A percentile compares a stretch with the other conserved stretches of the same genome.
phyloP scores from a whole-genome alignment of 2,888 invertebrate species.

The Carabus problematicus region DNA sequence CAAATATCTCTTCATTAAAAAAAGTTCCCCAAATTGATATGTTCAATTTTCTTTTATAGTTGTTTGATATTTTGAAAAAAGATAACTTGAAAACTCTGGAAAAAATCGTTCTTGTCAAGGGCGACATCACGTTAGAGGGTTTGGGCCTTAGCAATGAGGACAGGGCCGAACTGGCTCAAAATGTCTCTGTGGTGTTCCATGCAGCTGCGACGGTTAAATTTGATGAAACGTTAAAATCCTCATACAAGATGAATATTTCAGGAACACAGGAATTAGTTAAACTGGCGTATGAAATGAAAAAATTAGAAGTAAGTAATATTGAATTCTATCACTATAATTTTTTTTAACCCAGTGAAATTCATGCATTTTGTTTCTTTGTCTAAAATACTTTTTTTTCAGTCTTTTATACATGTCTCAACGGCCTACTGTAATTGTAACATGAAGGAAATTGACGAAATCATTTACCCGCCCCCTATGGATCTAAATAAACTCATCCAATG shows the following conservation, averaged over 20 bases:
- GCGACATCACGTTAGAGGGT: slow-evolving; percentile 67
- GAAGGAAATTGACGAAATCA: slow-evolving; percentile 65
- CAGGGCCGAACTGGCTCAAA: slow-evolving; percentile 62
- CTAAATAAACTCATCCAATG: slow-evolving; percentile 62
- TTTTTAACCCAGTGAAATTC: background rate
- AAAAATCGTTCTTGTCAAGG: slow-evolving; percentile 71
- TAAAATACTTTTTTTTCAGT: slow-evolving; percentile 53
- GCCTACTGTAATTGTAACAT: slow-evolving; percentile 76
- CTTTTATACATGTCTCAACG: slow-evolving; percentile 73
- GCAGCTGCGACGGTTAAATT: slow-evolving; percentile 85
- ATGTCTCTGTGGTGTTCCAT: slow-evolving; percentile 80
- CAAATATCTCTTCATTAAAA: background rate
- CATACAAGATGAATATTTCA: slow-evolving; percentile 78
- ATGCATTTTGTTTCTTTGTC: background rate
- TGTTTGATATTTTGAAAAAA: slow-evolving; percentile 68
- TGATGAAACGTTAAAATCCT: slow-evolving; percentile 75
- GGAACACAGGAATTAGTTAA: slow-evolving; percentile 75
- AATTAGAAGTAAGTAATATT: slow-evolving; percentile 65
- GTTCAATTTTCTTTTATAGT: slow-evolving; percentile 55
- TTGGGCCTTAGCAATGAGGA: slow-evolving; percentile 65
- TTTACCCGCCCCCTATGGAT: slow-evolving; percentile 64
- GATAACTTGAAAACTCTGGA: slow-evolving; percentile 65
- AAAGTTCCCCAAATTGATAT: slow-evolving; percentile 11
- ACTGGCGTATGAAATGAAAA: slow-evolving; percentile 73
- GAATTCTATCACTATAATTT: background rate